Evolutionary conservation across 1,140 invertebrate species (phyloP), one percentile per base, ranked within the genome.

Genomic region (Scaptomyza montana): DNA sequence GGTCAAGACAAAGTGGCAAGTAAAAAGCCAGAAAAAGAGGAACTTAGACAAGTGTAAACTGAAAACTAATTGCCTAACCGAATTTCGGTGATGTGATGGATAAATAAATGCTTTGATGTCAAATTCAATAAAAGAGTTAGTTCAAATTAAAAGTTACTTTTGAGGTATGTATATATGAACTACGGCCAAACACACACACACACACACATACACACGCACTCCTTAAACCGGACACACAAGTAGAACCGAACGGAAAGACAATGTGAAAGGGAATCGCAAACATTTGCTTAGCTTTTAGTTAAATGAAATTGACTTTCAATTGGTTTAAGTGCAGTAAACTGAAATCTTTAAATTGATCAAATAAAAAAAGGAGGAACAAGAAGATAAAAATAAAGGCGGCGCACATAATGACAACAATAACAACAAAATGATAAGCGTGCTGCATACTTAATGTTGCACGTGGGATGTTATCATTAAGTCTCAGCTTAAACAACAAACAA

Each of bases 251-350:
- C 12, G 21, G 16, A 9, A 30, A 74, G 80, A 71, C 50, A 80
- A 74, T 66, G 68, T 51, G 43, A 33, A 71, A 49, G 49, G 51
- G 54, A 77, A 66, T 39, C 59, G 66, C 51, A 73, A 76, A 85
- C 78, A 87, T 79, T 86, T 82, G 75, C 77, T 71, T 67, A 70
- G 82, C 84, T 89, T 84, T 84, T 84, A 87, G 73, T 79, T 87
- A 84, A 84, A 87, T 87, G 65, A 82, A 87, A 80, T 87, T 77
- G 76, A 84, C 80, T 87, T 89, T 72, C 85, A 89, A 87, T 87
- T 80, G 84, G 66, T 74, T 82, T 77, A 78, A 87, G 82, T 87
- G 84, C 75, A 69, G 25, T 61, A 53, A 82, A 69, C 60, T 56
- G 51, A 7, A 10, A 30, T 19, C 46, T 53, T 54, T 39, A 72